Percentiles rank a stretch among this genome's conserved stretches.
Evolutionary conservation across 2,888 invertebrate genomes (phyloP).

Genomic region (Conistra vaccinii): DNA sequence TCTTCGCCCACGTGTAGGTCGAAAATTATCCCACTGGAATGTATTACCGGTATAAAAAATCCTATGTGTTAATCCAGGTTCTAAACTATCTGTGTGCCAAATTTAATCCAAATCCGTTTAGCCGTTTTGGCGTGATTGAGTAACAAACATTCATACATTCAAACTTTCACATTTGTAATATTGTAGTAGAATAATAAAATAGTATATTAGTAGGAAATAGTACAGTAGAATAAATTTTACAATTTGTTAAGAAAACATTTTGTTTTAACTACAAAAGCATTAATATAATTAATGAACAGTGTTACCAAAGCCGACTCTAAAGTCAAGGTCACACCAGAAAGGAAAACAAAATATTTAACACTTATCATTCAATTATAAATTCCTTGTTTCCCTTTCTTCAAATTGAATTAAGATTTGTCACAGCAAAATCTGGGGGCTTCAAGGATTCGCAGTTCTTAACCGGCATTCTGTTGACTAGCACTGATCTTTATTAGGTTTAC

Average conservation of each 20-base stretch:
- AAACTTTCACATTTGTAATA: too few relatives aligned
- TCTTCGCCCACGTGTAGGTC: too few relatives aligned
- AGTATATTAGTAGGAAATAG: too few relatives aligned
- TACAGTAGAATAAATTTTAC: too few relatives aligned
- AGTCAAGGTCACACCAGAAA: conserved; percentile 43
- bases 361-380: conserved; percentile 69
- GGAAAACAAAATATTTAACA: conserved; percentile 42
- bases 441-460: conserved; percentile 75
- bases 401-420: conserved; percentile 84
- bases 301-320: conserved; percentile 7
- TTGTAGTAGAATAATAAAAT: too few relatives aligned
- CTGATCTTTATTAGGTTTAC: conserved; percentile 85
- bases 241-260: conserved; percentile 6
- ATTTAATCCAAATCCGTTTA: too few relatives aligned
- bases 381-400: conserved; percentile 77
- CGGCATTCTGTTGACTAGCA: conserved; percentile 75
- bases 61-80: too few relatives aligned
- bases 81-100: too few relatives aligned
- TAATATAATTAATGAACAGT: background rate
- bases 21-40: too few relatives aligned
- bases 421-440: conserved; percentile 69
- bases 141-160: too few relatives aligned
- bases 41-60: too few relatives aligned
- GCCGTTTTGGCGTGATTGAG: too few relatives aligned
- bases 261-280: background rate